Evolutionary conservation across 2,113 vertebrate species (phyloP), one percentile per base, ranked within the genome.

Genomic region (Cisticola juncidis): DNA sequence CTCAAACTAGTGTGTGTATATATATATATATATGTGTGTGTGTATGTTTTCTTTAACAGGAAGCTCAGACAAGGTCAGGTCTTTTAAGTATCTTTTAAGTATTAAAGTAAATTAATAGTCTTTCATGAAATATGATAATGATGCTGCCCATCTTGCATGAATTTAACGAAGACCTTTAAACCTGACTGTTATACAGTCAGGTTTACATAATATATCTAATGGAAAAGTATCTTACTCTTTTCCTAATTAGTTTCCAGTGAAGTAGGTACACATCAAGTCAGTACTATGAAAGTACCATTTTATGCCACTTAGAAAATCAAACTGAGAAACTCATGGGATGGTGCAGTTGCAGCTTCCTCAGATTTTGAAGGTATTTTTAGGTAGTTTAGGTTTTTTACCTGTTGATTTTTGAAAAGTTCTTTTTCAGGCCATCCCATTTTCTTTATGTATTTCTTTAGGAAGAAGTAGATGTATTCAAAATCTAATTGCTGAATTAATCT

Each of bases 371-470:
- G 1, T 53, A 44, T 48, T 56, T 92, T 81, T 51, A 31, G 5
- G 4, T 36, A 4, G 12, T 28, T 81, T 24, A 0, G 14, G 0
- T 54, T 74, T 50, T 45, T 65, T 17, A 15, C 7, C 1, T 28
- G 5, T 28, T 69, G 33, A 54, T 20, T 62, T 79, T 76, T 50
- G 4, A 0, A 14, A 71, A 66, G 2, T 54, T 68, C 14, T 42
- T 47, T 61, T 29, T 25, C 18, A 62, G 26, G 62, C 4, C 2
- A 69, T 54, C 4, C 8, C 2, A 23, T 68, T 77, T 74, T 40
- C 57, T 86, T 24, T 5, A 60, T 5, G 0, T 12, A 45, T 62
- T 54, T 11, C 12, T 78, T 82, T n/a, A 56, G 35, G 9, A 68
- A 50, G 11, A 23, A 36, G 2, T 21, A 38, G 31, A 2, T 3